Conservation (phyloP, 1,140 invertebrate genomes). For the Cotesia chilonis region DNA sequence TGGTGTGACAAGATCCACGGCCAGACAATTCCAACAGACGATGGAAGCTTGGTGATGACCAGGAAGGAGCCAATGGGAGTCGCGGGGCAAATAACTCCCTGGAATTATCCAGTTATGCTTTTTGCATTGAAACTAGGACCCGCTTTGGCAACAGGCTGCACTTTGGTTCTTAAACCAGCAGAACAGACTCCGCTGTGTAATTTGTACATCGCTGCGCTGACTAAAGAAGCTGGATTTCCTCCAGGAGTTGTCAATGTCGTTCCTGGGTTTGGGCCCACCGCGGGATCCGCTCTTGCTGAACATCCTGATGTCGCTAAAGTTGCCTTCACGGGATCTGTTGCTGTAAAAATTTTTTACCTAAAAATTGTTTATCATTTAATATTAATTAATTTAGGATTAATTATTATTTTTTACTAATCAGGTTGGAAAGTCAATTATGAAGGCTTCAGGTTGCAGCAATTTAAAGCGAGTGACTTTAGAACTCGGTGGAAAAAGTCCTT, state of each 20-base stretch:
- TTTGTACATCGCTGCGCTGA: slow-evolving; percentile 79
- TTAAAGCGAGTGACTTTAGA: slow-evolving; percentile 88
- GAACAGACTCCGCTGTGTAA: slow-evolving; percentile 94
- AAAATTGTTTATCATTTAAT: not conserved
- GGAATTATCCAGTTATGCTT: slow-evolving; percentile 93
- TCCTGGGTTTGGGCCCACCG: slow-evolving; percentile 82
- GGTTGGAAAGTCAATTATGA: slow-evolving; percentile 80
- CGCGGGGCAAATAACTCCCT: slow-evolving; percentile 89
- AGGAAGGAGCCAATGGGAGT: slow-evolving; percentile 86
- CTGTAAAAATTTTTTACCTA: slow-evolving; percentile 36
- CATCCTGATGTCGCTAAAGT: slow-evolving; percentile 77
- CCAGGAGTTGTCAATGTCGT: slow-evolving; percentile 87
- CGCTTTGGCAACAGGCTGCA: slow-evolving; percentile 86
- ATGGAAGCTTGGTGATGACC: slow-evolving; percentile 68
- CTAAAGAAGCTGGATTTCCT: slow-evolving; percentile 90
- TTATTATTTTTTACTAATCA: slow-evolving; percentile 45
- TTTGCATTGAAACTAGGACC: slow-evolving; percentile 85
- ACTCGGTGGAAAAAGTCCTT: slow-evolving; percentile 89
- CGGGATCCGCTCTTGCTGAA: slow-evolving; percentile 72
- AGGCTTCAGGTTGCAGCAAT: slow-evolving; percentile 78
- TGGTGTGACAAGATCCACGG: slow-evolving; percentile 93
- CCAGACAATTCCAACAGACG: slow-evolving; percentile 81
- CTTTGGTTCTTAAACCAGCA: slow-evolving; percentile 88
- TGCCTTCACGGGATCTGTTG: slow-evolving; percentile 75
- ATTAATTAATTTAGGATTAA: not conserved